Percentiles rank a stretch among this genome's conserved stretches.
Evolutionary conservation across 2,113 vertebrate species (phyloP).

Genomic region (Leptodactylus fuscus): DNA sequence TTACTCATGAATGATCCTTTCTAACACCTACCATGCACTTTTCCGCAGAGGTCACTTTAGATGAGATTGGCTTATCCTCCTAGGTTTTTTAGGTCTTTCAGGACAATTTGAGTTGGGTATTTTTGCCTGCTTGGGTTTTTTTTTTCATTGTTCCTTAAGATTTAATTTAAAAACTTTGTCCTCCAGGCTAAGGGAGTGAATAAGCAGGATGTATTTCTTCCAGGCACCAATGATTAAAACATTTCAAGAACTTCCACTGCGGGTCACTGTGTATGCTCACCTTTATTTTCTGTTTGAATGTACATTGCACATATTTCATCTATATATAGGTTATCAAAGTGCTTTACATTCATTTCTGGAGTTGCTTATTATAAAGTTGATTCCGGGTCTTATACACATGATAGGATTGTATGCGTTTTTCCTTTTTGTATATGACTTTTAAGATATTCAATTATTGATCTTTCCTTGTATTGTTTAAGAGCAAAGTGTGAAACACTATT

Average conservation of each 20-base stretch:
- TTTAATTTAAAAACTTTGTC: constrained; percentile 36
- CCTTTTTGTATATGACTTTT: constrained; percentile 16
- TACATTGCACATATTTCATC: too few relatives aligned
- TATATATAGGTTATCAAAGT: too few relatives aligned
- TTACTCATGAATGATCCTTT: constrained; percentile 8
- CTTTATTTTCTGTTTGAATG: neutral
- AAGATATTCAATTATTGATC: constrained; percentile 38
- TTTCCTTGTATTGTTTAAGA: constrained; percentile 22
- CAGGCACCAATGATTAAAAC: constrained; percentile 40
- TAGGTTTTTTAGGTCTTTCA: constrained; percentile 19
- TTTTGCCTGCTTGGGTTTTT: constrained; percentile 44
- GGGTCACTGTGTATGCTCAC: neutral
- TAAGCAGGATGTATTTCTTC: constrained; percentile 28
- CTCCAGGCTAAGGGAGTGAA: constrained; percentile 35
- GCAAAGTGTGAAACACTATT: neutral
- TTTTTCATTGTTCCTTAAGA: constrained; percentile 28
- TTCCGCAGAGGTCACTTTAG: constrained; percentile 3
- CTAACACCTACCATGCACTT: neutral
- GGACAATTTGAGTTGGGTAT: constrained; percentile 27
- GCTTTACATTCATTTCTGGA: neutral
- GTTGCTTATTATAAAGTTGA: constrained; percentile 20
- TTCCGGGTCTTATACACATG: neutral
- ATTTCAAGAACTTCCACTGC: constrained; percentile 22
- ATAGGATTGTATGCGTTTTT: neutral
- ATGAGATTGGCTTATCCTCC: constrained; percentile 6